Percentiles rank a stretch among this genome's conserved stretches.
Conservation (phyloP, 2,888 invertebrate species). For the Helobdella robusta region DNA sequence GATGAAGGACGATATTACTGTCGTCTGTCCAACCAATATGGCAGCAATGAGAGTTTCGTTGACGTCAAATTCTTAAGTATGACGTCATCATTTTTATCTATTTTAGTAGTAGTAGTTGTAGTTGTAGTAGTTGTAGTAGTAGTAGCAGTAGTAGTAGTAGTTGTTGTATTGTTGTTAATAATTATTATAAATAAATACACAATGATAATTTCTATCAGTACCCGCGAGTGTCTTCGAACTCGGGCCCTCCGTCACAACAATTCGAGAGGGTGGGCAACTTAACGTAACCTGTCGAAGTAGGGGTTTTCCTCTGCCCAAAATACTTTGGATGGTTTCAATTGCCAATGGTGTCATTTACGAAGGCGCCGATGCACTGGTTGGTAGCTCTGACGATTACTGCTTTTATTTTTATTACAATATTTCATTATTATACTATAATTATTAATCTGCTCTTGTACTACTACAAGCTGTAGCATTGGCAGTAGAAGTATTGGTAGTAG, state of each 20-base stretch:
- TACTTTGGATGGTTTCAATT: background rate
- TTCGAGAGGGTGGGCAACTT: background rate
- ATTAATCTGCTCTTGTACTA: background rate
- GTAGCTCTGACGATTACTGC: background rate
- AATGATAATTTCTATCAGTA: too few relatives aligned
- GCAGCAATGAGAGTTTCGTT: background rate
- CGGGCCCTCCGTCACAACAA: background rate
- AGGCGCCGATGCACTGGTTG: background rate
- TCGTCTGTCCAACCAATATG: slow-evolving; percentile 1
- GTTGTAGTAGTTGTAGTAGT: too few relatives aligned
- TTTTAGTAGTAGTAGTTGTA: too few relatives aligned
- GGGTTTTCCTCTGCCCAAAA: background rate
- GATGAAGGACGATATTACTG: slow-evolving; percentile 22
- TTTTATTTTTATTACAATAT: background rate
- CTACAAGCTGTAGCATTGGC: too few relatives aligned
- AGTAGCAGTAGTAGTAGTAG: background rate
- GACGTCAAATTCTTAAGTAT: slow-evolving; percentile 10
- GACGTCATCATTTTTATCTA: slow-evolving; percentile 4
- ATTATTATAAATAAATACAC: background rate
- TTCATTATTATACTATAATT: background rate
- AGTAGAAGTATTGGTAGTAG: too few relatives aligned
- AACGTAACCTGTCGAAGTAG: background rate
- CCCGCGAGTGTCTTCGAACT: background rate
- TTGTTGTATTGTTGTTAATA: background rate
- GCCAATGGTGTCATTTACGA: background rate